Evolutionary conservation across 2,113 vertebrate genomes (phyloP), one percentile per base, ranked within the genome.

Genomic region (Pao palembangensis): DNA sequence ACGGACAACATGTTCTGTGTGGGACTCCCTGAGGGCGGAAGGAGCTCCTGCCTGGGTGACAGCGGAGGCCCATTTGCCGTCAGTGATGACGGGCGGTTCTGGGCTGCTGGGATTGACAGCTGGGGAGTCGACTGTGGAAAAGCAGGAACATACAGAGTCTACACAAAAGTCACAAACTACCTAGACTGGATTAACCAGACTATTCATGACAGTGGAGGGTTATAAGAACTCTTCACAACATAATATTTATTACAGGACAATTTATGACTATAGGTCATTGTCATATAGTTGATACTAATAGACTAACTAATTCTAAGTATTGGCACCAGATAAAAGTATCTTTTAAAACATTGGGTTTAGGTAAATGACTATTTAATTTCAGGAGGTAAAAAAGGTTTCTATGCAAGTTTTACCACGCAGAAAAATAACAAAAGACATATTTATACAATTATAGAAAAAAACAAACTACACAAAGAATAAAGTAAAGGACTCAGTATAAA

Each of bases 151-250:
- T 53, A 61, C 55, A 79, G 85, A 13, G 66, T 85, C 11, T 88
- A 84, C 15, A 87, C 86, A 28, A 81, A 2, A 65, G 84, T 88
- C 0, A 4, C 3, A 1, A 79, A 82, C 38, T 85, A 88, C 54
- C 0, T 80, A 48, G 58, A 76, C 67, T 89, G 87, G 72, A 83
- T 90, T 92, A 87, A 91, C 54, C 88, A 92, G 64, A 91, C 91
- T 71, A 87, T 91, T 69, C 41, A 79, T 13, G 78, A 87, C 28
- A 88, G 86, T 41, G 72, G n/a, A 78, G n/a, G 44, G 2, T 16
- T 47, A 41, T 50, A 38, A 12, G 8, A 38, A 12, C 34, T 12
- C 34, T 38, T 13, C 31, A 48, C 8, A 38, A 12, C 34, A 38
- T 38, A 12, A 38, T 38, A 38, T 38, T 38, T 38, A 38, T 38